Percentiles rank a stretch among this genome's conserved stretches.
phyloP scores from a whole-genome alignment of 2,113 vertebrate genomes.

The Ranitomeya variabilis region DNA sequence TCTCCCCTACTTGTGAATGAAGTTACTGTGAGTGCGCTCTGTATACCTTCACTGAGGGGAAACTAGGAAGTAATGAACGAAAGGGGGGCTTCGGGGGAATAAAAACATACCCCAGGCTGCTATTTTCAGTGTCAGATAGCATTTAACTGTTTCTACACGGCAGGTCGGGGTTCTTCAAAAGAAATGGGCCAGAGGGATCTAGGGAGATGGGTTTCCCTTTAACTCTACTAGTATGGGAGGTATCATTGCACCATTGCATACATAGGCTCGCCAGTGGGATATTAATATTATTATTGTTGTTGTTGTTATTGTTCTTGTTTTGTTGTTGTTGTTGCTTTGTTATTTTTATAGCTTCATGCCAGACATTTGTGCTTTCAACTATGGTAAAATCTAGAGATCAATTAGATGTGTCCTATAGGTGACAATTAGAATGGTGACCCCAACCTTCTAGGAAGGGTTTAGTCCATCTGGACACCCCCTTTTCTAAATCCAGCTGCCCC shows the following conservation, averaged over 20 bases:
- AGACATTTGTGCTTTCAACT: background rate
- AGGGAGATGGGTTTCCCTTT: background rate
- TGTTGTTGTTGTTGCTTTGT: background rate
- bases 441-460: background rate
- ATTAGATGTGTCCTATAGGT: background rate
- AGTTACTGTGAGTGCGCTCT: conserved; percentile 23
- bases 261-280: too few species aligned
- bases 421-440: background rate
- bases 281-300: too few species aligned
- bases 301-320: too few species aligned
- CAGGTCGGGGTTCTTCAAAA: background rate
- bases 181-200: background rate
- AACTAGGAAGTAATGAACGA: conserved; percentile 4
- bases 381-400: background rate
- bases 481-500: too few species aligned
- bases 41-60: conserved; percentile 18
- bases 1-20: conserved; percentile 26
- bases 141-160: background rate
- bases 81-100: conserved; percentile 3
- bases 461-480: too few species aligned
- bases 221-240: background rate
- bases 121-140: background rate
- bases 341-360: too few species aligned
- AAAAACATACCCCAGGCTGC: conserved; percentile 2
- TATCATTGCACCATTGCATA: too few species aligned